Percentiles rank a stretch among this genome's conserved stretches.
phyloP scores from a whole-genome alignment of 2,888 invertebrate species.

The Mimas tiliae region DNA sequence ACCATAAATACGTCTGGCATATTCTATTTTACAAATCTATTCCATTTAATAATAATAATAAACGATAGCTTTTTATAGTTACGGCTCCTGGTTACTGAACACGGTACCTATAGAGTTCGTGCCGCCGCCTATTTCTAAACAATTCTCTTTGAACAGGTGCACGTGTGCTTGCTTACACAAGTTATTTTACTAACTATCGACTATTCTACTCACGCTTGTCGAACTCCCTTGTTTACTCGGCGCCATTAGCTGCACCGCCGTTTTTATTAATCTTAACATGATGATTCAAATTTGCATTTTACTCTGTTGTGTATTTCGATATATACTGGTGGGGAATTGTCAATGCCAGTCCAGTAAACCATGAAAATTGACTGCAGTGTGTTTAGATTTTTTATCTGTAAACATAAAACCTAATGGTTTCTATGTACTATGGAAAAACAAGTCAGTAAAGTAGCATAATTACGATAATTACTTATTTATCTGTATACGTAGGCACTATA shows the following conservation, averaged over 20 bases:
- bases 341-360: no score
- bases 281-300: background rate
- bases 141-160: constrained; percentile 79
- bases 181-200: constrained; percentile 65
- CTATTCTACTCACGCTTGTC: constrained; percentile 58
- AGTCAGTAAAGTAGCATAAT: no score
- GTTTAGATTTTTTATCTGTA: no score
- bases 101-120: constrained; percentile 4
- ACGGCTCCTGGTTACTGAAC: background rate
- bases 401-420: no score
- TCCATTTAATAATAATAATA: no score
- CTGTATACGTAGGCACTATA: no score
- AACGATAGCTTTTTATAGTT: constrained; percentile 36
- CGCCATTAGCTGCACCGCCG: constrained; percentile 29
- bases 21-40: background rate
- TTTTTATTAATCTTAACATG: constrained; percentile 12
- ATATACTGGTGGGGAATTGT: no score
- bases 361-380: no score
- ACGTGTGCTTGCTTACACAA: constrained; percentile 66
- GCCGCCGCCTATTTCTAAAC: constrained; percentile 36
- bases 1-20: background rate
- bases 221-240: constrained; percentile 46
- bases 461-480: no score
- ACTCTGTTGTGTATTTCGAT: background rate
- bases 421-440: no score